Evolutionary conservation across 2,113 vertebrate genomes (phyloP).

Genomic region (Grammomys dolichurus): DNA sequence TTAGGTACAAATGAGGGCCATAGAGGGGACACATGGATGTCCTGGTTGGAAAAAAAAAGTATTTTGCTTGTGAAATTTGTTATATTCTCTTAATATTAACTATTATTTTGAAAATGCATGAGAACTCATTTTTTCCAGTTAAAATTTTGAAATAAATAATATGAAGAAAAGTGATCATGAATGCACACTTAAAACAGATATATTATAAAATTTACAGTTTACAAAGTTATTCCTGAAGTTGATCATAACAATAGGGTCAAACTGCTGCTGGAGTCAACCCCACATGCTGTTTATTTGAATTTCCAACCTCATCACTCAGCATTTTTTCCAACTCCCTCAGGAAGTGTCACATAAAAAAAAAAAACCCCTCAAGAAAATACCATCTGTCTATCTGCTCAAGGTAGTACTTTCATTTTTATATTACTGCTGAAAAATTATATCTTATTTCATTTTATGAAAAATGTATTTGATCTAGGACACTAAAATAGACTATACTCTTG

Average conservation of each 20-base stretch:
- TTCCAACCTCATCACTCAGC: background rate
- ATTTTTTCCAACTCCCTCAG: conserved; percentile 15
- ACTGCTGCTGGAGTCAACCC: conserved; percentile 4
- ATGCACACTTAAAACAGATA: conserved; percentile 6
- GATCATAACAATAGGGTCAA: conserved; percentile 28
- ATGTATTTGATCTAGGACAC: background rate
- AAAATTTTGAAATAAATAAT: conserved; percentile 41
- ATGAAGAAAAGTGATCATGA: background rate
- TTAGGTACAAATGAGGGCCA: background rate
- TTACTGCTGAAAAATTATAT: conserved; percentile 26
- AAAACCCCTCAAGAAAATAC: background rate
- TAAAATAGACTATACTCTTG: background rate
- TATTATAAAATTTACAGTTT: background rate
- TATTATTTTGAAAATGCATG: background rate
- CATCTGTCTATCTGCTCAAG: background rate
- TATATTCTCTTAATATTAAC: conserved; percentile 10
- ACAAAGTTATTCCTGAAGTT: conserved; percentile 28
- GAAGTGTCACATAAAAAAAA: conserved; percentile 44
- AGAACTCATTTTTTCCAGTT: conserved; percentile 21
- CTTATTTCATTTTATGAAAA: conserved; percentile 54
- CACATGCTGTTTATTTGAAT: background rate
- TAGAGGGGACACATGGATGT: background rate
- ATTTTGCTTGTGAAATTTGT: background rate
- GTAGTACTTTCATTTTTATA: background rate
- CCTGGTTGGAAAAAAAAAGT: background rate